Conservation (phyloP, 2,888 invertebrate species). For the Tryphoninae sp. region DNA sequence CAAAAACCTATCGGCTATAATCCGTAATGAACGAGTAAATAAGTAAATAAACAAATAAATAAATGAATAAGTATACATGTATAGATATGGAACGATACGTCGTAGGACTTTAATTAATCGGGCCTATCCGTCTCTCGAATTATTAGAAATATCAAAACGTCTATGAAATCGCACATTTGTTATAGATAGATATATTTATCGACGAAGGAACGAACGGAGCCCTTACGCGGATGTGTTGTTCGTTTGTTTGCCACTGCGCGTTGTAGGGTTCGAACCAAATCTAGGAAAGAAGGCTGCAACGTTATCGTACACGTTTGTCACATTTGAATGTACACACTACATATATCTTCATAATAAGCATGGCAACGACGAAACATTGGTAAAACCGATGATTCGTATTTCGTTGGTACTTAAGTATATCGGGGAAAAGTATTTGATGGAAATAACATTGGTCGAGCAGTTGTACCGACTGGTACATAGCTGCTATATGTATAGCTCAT, state of each 20-base stretch:
- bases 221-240: constrained; percentile 48
- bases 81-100: neutral
- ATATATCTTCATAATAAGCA: constrained; percentile 8
- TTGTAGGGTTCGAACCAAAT: constrained; percentile 17
- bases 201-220: neutral
- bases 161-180: constrained; percentile 35
- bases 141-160: constrained; percentile 47
- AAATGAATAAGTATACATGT: neutral
- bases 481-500: neutral
- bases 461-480: constrained; percentile 45
- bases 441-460: constrained; percentile 27
- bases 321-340: neutral
- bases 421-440: constrained; percentile 23
- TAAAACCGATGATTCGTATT: neutral
- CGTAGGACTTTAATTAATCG: neutral
- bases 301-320: constrained; percentile 31
- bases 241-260: constrained; percentile 71
- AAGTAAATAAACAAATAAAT: neutral
- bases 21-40: constrained; percentile 27
- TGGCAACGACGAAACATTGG: constrained; percentile 29
- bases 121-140: constrained; percentile 29
- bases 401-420: neutral
- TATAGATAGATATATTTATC: constrained; percentile 1
- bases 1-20: constrained; percentile 41
- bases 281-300: constrained; percentile 3